A percentile compares a stretch with the other conserved stretches of the same genome.
phyloP scores from a whole-genome alignment of 1,140 invertebrate species.

The Caenorhabditis inopinata region DNA sequence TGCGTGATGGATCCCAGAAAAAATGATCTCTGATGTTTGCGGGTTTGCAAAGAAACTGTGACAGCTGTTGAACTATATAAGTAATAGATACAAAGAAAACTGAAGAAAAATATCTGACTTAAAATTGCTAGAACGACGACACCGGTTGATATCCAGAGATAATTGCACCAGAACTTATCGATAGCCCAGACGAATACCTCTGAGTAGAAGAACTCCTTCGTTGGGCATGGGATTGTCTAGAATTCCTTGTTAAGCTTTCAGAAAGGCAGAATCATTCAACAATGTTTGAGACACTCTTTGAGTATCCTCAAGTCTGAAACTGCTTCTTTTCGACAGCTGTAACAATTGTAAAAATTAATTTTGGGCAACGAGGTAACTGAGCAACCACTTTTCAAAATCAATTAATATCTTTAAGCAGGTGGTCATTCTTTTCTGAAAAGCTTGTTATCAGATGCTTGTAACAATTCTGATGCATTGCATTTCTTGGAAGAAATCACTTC shows the following conservation, averaged over 20 bases:
- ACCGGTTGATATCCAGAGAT: neutral
- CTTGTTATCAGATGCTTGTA: no score
- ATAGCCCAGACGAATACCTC: neutral
- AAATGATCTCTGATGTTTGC: neutral
- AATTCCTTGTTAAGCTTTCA: neutral
- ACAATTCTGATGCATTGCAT: no score
- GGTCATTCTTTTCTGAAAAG: no score
- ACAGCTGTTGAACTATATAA: neutral
- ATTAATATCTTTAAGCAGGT: no score
- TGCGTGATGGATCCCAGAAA: constrained; percentile 11
- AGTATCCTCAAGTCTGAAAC: no score
- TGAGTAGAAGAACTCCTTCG: constrained; percentile 12
- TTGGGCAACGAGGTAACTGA: no score
- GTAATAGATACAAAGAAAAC: neutral
- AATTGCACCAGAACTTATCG: neutral
- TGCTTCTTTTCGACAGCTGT: no score
- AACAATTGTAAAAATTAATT: no score
- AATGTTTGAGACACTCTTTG: no score
- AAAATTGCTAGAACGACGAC: neutral
- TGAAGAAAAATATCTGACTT: neutral
- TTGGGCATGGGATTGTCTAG: neutral
- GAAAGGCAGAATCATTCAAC: no score
- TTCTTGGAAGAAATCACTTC: no score
- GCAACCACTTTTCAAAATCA: no score
- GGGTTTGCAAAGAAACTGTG: neutral